Evolutionary conservation across 2,888 invertebrate genomes (phyloP), one percentile per base, ranked within the genome.

Genomic region (Meiosimyza decipiens): DNA sequence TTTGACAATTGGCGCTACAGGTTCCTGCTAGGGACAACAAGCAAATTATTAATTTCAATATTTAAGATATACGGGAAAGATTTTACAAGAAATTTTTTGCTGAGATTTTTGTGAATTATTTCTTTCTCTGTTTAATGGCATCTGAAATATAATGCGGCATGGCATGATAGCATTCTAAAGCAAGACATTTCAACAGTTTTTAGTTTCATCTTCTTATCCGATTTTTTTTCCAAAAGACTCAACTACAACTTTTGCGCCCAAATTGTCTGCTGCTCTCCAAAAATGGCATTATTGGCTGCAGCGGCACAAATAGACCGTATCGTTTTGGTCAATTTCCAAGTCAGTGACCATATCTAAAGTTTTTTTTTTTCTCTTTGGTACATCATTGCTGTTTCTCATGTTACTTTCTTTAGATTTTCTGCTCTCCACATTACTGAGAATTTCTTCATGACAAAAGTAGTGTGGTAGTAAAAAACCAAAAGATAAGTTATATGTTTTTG

Each of bases 291-390:
- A 9, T 57, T 57, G 28, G 28, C 28, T 13, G 18, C 51, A 51
- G 51, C 64, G 51, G 50, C 50, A 62, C 6, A 15, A 50, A 50
- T 64, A 18, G 64, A 64, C 64, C 64, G 52, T 50, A 64, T 64
- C 64, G 51, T 64, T 64, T 64, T 64, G 64, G 64, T 64, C 64
- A 64, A 64, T 64, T 64, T 64, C 64, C 64, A 64, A 64, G 64
- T 64, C 64, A 51, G 22, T 64, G 64, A 64, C 64, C 64, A 51
- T 64, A 64, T 64, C 64, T 28, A 12, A 22, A 51, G 12, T 4
- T 15, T 5, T 33, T 33, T 49, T 16, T 63, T 12, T 63, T 40
- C 11, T 16, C 1, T n/a, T 40, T 9, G 6, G 40, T 40, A 40
- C 40, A 40, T 40, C 6, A n/a, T 9, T 62, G n/a, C 62, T 62